These are phyloP conservation scores for Meganola albula DNA, from an alignment of 2,888 invertebrate genomes.

Conservation along the genomic window DNA sequence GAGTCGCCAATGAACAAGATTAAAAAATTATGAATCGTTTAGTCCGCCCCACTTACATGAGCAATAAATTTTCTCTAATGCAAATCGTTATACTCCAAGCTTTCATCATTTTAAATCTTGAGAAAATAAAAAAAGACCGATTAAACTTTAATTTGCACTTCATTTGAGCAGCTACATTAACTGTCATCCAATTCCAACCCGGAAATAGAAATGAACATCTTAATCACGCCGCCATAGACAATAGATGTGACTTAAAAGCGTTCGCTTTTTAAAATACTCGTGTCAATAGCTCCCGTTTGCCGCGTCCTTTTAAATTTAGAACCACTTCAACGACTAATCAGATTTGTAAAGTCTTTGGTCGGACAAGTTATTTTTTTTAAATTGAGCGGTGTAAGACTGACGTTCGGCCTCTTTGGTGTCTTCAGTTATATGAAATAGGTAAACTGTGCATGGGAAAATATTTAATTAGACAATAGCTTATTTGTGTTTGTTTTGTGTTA, in stretches of 20 bases:
- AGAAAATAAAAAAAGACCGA: too few species aligned
- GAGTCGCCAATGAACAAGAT: conserved; percentile 45
- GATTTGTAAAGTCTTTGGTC: conserved; percentile 66
- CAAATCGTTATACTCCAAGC: conserved; percentile 28
- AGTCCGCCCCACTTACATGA: conserved; percentile 39
- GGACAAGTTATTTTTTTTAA: conserved; percentile 33
- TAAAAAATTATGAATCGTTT: conserved; percentile 36
- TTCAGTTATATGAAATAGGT: conserved; percentile 46
- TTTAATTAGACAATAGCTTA: conserved; percentile 77
- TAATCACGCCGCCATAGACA: conserved; percentile 58
- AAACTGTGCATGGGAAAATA: conserved; percentile 67
- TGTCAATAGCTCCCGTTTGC: conserved; percentile 53
- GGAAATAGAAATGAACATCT: conserved; percentile 45
- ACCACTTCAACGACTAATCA: conserved; percentile 72
- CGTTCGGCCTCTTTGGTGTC: conserved; percentile 59
- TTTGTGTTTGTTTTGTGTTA: conserved; percentile 75
- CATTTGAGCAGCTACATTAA: too few species aligned
- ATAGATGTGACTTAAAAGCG: conserved; percentile 56
- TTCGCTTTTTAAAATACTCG: conserved; percentile 39
- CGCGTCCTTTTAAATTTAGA: conserved; percentile 71
- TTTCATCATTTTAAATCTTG: conserved; percentile 30
- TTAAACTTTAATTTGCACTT: too few species aligned
- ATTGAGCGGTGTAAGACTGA: conserved; percentile 44
- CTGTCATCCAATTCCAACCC: conserved; percentile 22
- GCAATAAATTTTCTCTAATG: conserved; percentile 59